phyloP scores from a whole-genome alignment of 1,140 invertebrate genomes.

The Bactericera cockerelli region DNA sequence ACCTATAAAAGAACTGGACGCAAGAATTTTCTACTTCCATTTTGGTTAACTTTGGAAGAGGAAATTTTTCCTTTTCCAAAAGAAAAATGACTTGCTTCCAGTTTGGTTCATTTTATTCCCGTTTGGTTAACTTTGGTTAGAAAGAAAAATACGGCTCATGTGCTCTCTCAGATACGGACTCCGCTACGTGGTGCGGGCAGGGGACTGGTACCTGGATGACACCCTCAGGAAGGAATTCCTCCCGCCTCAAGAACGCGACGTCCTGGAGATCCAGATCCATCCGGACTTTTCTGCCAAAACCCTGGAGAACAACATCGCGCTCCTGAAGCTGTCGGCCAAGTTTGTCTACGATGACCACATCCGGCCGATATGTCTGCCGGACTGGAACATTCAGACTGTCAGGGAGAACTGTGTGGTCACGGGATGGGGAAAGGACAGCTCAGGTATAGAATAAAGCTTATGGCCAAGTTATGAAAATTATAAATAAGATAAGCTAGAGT shows the following conservation, averaged over 20 bases:
- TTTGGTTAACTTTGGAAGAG: no score
- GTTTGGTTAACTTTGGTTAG: no score
- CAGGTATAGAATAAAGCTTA: no score
- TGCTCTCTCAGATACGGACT: not conserved
- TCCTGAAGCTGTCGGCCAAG: constrained; percentile 28
- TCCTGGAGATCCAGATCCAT: constrained; percentile 29
- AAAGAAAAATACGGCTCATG: no score
- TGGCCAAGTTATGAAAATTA: no score
- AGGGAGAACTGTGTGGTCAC: constrained; percentile 35
- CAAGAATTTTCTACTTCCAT: no score
- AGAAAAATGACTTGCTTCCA: no score
- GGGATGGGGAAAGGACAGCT: constrained; percentile 49
- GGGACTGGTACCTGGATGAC: constrained; percentile 17
- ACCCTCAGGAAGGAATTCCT: constrained; percentile 33
- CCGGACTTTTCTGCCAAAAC: constrained; percentile 26
- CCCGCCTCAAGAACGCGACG: constrained; percentile 36
- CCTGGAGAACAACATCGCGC: constrained; percentile 33
- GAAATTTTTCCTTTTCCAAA: no score
- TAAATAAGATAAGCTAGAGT: not conserved
- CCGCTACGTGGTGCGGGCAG: constrained; percentile 25
- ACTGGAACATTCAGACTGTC: constrained; percentile 22
- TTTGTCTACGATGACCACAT: constrained; percentile 29
- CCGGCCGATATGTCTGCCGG: constrained; percentile 35
- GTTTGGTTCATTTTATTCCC: no score
- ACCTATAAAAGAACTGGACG: no score